These are phyloP conservation scores for Bucco capensis DNA, from an alignment of 2,113 vertebrate species.

Conservation along the genomic window DNA sequence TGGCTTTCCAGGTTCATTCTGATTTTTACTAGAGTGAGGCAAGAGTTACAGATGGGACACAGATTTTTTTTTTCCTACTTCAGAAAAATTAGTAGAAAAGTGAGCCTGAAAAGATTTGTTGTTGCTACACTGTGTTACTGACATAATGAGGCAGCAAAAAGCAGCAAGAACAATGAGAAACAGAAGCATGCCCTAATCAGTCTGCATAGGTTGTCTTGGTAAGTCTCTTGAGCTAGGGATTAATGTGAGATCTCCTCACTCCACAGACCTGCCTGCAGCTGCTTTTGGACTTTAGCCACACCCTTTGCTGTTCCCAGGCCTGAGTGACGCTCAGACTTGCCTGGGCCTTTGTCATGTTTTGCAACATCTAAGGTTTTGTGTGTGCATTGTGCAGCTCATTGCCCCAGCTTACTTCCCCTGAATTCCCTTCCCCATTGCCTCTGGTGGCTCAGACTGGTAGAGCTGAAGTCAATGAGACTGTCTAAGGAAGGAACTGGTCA, in stretches of 20 bases:
- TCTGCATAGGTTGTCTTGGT: not conserved
- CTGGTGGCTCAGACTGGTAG: not conserved
- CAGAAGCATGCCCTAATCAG: not conserved
- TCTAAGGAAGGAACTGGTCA: constrained; percentile 29
- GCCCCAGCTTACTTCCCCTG: not conserved
- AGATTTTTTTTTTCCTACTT: not conserved
- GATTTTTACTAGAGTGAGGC: not conserved
- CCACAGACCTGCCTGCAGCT: not conserved
- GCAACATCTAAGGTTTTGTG: not conserved
- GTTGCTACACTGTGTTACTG: no score
- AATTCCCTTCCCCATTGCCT: not conserved
- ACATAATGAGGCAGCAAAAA: not conserved
- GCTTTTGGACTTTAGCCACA: not conserved
- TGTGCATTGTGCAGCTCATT: not conserved
- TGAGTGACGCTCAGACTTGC: constrained; percentile 22
- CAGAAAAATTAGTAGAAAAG: not conserved
- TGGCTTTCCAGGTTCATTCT: not conserved
- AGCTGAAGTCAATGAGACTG: not conserved
- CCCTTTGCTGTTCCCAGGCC: not conserved
- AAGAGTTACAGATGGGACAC: not conserved
- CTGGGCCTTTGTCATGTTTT: not conserved
- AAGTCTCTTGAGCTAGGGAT: not conserved
- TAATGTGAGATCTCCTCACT: not conserved
- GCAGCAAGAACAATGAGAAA: not conserved
- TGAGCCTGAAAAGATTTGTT: not conserved